These are phyloP conservation scores for Chaetorhynchus papuensis DNA, from an alignment of 2,113 vertebrate genomes.

Conservation along the genomic window DNA sequence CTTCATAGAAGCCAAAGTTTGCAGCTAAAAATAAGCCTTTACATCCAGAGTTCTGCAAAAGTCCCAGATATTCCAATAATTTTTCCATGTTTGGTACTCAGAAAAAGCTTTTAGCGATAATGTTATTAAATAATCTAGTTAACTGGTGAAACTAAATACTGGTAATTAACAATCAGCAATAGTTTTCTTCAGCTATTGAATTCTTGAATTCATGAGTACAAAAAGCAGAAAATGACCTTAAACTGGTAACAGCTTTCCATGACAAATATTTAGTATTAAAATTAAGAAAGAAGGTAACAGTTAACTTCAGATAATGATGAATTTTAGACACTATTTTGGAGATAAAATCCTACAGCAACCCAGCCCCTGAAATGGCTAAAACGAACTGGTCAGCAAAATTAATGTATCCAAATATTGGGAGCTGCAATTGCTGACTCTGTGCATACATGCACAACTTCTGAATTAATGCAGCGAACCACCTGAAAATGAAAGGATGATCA, in stretches of 20 bases:
- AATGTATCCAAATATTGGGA: neutral
- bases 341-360: neutral
- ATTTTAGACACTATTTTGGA: neutral
- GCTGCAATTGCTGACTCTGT: neutral
- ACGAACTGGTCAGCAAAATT: neutral
- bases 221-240: neutral
- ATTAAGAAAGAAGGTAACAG: neutral
- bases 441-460: neutral
- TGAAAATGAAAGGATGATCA: accelerated
- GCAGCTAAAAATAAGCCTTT: slow-evolving; percentile 31
- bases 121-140: neutral
- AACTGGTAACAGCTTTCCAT: neutral
- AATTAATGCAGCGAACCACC: neutral
- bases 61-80: neutral
- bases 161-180: neutral
- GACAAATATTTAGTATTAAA: neutral
- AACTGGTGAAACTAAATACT: neutral
- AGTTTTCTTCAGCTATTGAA: neutral
- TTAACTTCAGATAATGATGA: neutral
- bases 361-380: neutral
- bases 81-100: neutral
- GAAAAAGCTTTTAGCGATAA: neutral
- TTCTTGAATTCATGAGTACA: neutral
- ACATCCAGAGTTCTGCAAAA: neutral
- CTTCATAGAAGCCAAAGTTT: slow-evolving; percentile 37